Conservation (phyloP, 2,797 vertebrate species). For the Austrolebias charrua region DNA sequence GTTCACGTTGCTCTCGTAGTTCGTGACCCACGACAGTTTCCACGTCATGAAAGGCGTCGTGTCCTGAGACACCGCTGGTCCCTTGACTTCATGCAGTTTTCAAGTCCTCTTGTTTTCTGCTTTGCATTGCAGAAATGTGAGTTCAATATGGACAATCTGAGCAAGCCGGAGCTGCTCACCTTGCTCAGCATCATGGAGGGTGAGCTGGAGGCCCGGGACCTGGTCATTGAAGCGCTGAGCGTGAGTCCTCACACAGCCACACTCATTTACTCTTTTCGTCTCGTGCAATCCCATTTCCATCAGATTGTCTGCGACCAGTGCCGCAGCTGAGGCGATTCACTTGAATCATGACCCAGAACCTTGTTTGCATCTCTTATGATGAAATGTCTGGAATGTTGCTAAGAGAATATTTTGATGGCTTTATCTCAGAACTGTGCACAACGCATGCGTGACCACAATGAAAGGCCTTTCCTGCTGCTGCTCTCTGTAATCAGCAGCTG, state of each 20-base stretch:
- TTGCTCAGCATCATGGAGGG: slow-evolving; percentile 97
- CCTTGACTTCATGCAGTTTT: background rate
- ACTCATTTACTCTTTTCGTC: slow-evolving; percentile 5
- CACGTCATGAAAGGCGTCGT: background rate
- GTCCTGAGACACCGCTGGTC: background rate
- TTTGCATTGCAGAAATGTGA: slow-evolving; percentile 87
- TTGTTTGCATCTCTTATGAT: slow-evolving; percentile 17
- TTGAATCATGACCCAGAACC: slow-evolving; percentile 25
- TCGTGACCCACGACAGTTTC: no score
- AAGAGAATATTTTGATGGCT: slow-evolving; percentile 17
- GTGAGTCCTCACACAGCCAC: slow-evolving; percentile 77
- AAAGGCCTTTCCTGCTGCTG: slow-evolving; percentile 22
- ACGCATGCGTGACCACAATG: slow-evolving; percentile 26
- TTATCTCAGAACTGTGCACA: slow-evolving; percentile 18
- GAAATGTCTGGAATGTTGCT: slow-evolving; percentile 12
- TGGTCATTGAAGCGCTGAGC: slow-evolving; percentile 95
- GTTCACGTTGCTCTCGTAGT: no score
- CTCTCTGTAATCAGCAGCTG: slow-evolving; percentile 30
- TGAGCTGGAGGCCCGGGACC: slow-evolving; percentile 94
- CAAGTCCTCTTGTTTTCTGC: background rate
- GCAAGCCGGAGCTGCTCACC: slow-evolving; percentile 91
- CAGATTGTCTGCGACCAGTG: slow-evolving; percentile 20
- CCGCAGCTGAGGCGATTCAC: slow-evolving; percentile 29
- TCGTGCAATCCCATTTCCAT: slow-evolving; percentile 7
- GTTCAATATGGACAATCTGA: slow-evolving; percentile 97